Percentiles rank a stretch among this genome's conserved stretches.
phyloP scores from a whole-genome alignment of 1,140 invertebrate species.

The Antheraea pernyi region DNA sequence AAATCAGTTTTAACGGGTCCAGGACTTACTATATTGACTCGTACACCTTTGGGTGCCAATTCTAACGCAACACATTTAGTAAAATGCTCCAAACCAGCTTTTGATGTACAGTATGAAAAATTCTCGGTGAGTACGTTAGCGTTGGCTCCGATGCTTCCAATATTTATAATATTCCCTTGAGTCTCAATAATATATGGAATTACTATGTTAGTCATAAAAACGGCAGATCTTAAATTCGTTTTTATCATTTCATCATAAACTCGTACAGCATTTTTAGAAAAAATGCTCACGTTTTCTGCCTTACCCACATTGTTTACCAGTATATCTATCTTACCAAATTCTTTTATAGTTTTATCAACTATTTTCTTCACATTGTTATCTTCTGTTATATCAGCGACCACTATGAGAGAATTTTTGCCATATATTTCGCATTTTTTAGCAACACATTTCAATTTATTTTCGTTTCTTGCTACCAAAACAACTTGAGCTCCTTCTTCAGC shows the following conservation, averaged over 20 bases:
- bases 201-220: conserved; percentile 17
- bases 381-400: conserved; percentile 82
- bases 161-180: conserved; percentile 32
- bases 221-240: conserved; percentile 11
- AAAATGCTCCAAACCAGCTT: conserved; percentile 87
- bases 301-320: conserved; percentile 88
- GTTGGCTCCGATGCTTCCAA: conserved; percentile 22
- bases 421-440: conserved; percentile 77
- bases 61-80: conserved; percentile 85
- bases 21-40: conserved; percentile 87
- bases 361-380: conserved; percentile 81
- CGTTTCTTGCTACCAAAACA: conserved; percentile 86
- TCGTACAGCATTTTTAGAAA: neutral
- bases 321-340: conserved; percentile 81
- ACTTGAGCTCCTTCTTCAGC: conserved; percentile 84
- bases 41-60: conserved; percentile 82
- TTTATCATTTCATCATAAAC: conserved; percentile 12
- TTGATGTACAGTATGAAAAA: conserved; percentile 41
- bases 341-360: conserved; percentile 77
- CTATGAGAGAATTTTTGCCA: conserved; percentile 66
- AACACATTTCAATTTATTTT: conserved; percentile 71
- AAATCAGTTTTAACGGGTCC: conserved; percentile 51
- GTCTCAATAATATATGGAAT: conserved; percentile 23
- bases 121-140: neutral
- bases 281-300: conserved; percentile 81